Evolutionary conservation across 2,888 invertebrate genomes (phyloP).

Genomic region (Pogonocherus hispidulus): DNA sequence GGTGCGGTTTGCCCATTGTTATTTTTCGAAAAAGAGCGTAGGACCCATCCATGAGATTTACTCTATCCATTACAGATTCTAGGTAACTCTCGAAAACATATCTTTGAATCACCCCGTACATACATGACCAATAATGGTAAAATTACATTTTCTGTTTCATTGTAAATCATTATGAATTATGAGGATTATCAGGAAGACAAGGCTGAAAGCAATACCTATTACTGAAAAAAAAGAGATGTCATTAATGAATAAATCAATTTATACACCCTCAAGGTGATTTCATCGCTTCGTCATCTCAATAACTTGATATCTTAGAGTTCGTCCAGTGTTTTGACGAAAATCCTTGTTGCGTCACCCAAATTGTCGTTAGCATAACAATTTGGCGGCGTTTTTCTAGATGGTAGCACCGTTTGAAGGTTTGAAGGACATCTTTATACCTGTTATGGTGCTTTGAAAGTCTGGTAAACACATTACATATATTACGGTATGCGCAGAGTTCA

Average conservation of each 20-base stretch:
- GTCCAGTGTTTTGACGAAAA: constrained; percentile 26
- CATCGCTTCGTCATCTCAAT: not conserved
- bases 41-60: no score
- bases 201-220: constrained; percentile 5
- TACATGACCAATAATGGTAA: no score
- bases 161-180: not conserved
- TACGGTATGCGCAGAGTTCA: constrained; percentile 50
- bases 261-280: constrained; percentile 9
- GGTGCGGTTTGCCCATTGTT: no score
- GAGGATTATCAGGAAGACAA: not conserved
- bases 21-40: no score
- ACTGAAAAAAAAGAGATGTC: constrained; percentile 1
- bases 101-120: no score
- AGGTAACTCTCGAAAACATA: no score
- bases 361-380: constrained; percentile 34
- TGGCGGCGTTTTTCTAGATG: constrained; percentile 40
- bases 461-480: constrained; percentile 46
- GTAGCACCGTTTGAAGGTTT: constrained; percentile 49
- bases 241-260: constrained; percentile 3
- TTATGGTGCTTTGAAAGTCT: constrained; percentile 49
- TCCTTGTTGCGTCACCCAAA: constrained; percentile 13
- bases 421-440: constrained; percentile 52
- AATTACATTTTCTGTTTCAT: no score
- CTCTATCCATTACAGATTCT: no score
- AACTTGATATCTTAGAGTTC: not conserved